Percentiles rank a stretch among this genome's conserved stretches.
phyloP scores from a whole-genome alignment of 2,797 vertebrate genomes.

The Poeciliopsis presidionis region DNA sequence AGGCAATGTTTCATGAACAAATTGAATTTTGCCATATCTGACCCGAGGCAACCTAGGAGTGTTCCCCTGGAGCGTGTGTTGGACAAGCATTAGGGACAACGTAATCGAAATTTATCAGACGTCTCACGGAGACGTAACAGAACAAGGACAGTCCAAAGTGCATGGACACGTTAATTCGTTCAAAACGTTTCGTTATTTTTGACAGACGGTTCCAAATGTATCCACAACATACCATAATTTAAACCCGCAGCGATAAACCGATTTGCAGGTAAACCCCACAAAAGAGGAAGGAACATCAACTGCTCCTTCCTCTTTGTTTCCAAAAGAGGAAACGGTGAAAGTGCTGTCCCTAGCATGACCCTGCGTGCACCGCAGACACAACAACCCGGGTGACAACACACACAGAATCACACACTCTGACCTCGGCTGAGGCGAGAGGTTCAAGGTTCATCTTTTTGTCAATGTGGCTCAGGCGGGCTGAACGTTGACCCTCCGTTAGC shows the following conservation, averaged over 20 bases:
- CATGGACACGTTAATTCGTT: neutral
- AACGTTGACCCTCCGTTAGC: conserved; percentile 50
- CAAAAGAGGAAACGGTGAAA: neutral
- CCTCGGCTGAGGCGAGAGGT: conserved; percentile 42
- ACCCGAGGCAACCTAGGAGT: neutral
- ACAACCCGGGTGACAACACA: neutral
- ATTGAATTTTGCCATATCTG: neutral
- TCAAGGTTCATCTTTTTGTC: conserved; percentile 72
- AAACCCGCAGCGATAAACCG: neutral
- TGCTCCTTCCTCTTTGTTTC: neutral
- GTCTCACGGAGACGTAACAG: neutral
- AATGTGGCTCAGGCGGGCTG: conserved; percentile 56
- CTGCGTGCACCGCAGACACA: conserved; percentile 22
- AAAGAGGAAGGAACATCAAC: neutral
- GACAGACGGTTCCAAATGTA: neutral
- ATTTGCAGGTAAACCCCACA: neutral
- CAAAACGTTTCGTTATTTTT: neutral
- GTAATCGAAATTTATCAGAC: neutral
- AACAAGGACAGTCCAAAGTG: neutral
- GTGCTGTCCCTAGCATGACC: neutral
- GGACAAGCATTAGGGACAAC: neutral
- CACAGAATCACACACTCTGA: neutral
- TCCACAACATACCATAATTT: neutral
- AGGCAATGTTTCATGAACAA: neutral
- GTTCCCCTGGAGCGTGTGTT: neutral